phyloP scores from a whole-genome alignment of 2,797 vertebrate species.

The Pelodytes ibericus region DNA sequence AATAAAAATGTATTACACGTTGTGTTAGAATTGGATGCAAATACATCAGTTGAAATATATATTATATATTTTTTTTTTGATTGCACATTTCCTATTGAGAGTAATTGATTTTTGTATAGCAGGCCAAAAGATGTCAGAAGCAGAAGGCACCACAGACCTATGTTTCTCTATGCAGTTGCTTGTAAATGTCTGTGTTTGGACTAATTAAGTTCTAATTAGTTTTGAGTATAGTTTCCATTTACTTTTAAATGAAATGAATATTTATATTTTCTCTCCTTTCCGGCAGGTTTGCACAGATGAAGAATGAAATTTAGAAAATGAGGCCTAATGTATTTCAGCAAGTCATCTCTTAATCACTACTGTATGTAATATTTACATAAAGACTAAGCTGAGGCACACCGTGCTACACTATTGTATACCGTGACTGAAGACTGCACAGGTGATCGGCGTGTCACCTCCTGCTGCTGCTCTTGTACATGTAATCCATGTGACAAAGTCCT shows the following conservation, averaged over 20 bases:
- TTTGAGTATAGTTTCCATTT: too few species aligned
- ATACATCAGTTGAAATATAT: too few species aligned
- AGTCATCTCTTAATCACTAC: constrained; percentile 80
- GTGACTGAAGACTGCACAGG: constrained; percentile 69
- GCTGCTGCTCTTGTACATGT: constrained; percentile 78
- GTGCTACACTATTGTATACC: constrained; percentile 53
- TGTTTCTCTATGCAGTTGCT: too few species aligned
- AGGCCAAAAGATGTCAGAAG: too few species aligned
- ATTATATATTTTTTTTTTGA: too few species aligned
- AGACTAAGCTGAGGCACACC: constrained; percentile 69
- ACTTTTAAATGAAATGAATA: background rate
- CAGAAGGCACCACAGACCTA: too few species aligned
- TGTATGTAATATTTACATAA: constrained; percentile 87
- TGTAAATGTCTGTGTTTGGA: too few species aligned
- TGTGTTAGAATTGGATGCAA: too few species aligned
- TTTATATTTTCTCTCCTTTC: background rate
- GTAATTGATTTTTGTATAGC: too few species aligned
- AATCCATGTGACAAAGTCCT: constrained; percentile 74
- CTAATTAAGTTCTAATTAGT: too few species aligned
- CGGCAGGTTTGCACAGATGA: constrained; percentile 97
- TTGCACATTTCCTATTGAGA: too few species aligned
- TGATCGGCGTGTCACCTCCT: constrained; percentile 70
- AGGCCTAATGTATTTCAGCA: constrained; percentile 66
- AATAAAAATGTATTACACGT: too few species aligned
- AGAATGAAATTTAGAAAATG: constrained; percentile 77